Conservation (phyloP, 1,140 invertebrate species). For the Drosophila sulfurigaster region DNA sequence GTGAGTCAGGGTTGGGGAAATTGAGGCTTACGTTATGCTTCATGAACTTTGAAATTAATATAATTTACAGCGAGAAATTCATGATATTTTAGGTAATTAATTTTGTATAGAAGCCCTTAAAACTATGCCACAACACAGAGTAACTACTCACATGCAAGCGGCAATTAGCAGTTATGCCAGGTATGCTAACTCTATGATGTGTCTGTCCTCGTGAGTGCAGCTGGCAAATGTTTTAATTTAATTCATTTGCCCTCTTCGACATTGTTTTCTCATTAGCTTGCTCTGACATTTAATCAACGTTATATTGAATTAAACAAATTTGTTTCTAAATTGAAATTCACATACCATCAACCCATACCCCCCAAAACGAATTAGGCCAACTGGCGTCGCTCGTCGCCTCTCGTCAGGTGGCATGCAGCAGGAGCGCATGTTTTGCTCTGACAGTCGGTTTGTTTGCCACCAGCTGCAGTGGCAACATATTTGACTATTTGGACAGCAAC, state of each 20-base stretch:
- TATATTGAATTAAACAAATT: slow-evolving; percentile 78
- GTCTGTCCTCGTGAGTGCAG: neutral
- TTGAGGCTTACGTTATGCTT: slow-evolving; percentile 4
- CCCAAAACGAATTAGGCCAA: slow-evolving; percentile 25
- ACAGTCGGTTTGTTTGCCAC: slow-evolving; percentile 39
- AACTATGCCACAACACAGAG: slow-evolving; percentile 3
- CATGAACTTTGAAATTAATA: slow-evolving; percentile 50
- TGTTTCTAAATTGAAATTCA: slow-evolving; percentile 67
- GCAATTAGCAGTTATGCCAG: too few relatives aligned
- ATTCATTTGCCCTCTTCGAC: slow-evolving; percentile 7
- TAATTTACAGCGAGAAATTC: slow-evolving; percentile 27
- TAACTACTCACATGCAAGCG: neutral
- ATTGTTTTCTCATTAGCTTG: slow-evolving; percentile 49
- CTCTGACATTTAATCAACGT: slow-evolving; percentile 68
- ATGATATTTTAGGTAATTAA: slow-evolving; percentile 40
- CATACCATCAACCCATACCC: neutral
- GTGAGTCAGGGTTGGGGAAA: neutral
- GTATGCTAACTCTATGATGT: neutral
- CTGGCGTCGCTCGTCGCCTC: slow-evolving; percentile 7
- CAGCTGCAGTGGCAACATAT: slow-evolving; percentile 26
- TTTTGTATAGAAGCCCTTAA: slow-evolving; percentile 21
- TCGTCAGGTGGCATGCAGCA: slow-evolving; percentile 11
- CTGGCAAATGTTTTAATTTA: slow-evolving; percentile 42
- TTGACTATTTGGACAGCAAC: slow-evolving; percentile 52
- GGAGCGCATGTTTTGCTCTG: neutral